Percentiles rank a stretch among this genome's conserved stretches.
Conservation (phyloP, 2,888 invertebrate genomes). For the Heteromyza rotundicornis region DNA sequence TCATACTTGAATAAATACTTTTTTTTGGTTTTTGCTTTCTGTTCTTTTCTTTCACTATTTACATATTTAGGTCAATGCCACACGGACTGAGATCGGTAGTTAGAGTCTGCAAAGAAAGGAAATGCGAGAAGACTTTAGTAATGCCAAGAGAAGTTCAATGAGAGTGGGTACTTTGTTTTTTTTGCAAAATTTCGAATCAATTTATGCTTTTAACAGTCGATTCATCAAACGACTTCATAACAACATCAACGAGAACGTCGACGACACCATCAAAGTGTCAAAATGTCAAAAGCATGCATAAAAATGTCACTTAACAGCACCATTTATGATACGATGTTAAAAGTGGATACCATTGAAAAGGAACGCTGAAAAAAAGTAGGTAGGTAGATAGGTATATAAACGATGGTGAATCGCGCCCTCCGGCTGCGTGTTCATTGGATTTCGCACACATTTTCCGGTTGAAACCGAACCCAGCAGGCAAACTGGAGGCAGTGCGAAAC, state of each 20-base stretch:
- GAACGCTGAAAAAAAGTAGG: too few relatives aligned
- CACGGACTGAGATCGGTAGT: slow-evolving; percentile 8
- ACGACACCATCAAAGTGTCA: slow-evolving; percentile 8
- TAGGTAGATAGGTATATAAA: too few relatives aligned
- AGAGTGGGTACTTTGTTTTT: too few relatives aligned
- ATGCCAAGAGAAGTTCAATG: too few relatives aligned
- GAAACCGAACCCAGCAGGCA: neutral
- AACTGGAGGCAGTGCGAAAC: too few relatives aligned
- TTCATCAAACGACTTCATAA: neutral
- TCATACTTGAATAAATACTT: neutral
- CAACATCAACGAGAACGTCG: neutral
- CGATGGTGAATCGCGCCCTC: neutral
- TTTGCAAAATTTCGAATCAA: too few relatives aligned
- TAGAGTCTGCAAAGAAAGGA: neutral
- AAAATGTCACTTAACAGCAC: neutral
- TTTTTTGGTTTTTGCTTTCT: neutral
- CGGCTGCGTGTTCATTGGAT: neutral
- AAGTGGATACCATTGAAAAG: neutral
- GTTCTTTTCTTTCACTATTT: too few relatives aligned
- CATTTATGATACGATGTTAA: neutral
- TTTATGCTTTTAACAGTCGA: neutral
- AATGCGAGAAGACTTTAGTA: neutral
- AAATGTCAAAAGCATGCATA: slow-evolving; percentile 8
- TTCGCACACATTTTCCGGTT: neutral
- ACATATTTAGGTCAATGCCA: too few relatives aligned